Evolutionary conservation across 2,888 invertebrate species (phyloP).

Genomic region (Cyrtodaria siliqua): DNA sequence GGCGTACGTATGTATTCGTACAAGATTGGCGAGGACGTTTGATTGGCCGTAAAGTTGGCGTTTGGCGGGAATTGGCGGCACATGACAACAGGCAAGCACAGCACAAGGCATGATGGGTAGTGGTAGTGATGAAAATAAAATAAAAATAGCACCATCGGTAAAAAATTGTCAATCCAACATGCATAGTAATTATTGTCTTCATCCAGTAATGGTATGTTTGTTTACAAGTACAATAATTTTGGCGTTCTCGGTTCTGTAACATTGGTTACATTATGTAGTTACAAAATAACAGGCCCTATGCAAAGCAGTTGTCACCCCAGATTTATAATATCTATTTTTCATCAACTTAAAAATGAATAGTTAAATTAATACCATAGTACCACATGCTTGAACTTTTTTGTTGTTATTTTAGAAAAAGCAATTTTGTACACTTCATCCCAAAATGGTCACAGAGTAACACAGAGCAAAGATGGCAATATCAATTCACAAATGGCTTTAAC

Average conservation of each 20-base stretch:
- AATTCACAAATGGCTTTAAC: no score
- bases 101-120: constrained; percentile 86
- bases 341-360: no score
- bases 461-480: no score
- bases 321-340: no score
- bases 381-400: no score
- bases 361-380: no score
- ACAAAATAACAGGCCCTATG: not conserved
- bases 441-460: no score
- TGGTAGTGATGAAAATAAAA: constrained; percentile 84
- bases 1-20: constrained; percentile 65
- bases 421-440: no score
- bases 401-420: no score
- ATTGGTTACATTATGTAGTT: not conserved
- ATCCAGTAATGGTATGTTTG: constrained; percentile 11
- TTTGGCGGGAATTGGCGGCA: constrained; percentile 86
- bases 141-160: constrained; percentile 85
- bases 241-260: no score
- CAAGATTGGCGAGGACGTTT: constrained; percentile 77
- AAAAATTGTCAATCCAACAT: constrained; percentile 80
- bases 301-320: not conserved
- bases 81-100: constrained; percentile 86
- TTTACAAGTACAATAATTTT: not conserved
- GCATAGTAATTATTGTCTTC: constrained; percentile 64
- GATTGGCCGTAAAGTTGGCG: constrained; percentile 85